Conservation (phyloP, 1,140 invertebrate genomes). For the Andrena cerasifolii region DNA sequence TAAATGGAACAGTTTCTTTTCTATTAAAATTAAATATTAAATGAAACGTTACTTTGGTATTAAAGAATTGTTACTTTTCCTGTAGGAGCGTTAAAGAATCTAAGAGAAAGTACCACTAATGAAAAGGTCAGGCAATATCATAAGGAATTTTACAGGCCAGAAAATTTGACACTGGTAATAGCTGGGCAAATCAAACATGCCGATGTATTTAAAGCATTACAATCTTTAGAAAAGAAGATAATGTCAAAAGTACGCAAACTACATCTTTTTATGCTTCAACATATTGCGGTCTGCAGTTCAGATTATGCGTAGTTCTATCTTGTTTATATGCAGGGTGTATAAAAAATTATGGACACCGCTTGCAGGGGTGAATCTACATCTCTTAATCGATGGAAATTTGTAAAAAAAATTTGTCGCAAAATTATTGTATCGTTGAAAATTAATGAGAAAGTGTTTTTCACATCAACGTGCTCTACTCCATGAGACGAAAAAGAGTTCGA, state of each 20-base stretch:
- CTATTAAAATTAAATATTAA: constrained; percentile 13
- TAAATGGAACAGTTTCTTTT: background rate
- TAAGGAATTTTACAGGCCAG: constrained; percentile 93
- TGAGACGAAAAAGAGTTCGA: too few relatives aligned
- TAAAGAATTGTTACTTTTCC: background rate
- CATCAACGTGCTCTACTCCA: too few relatives aligned
- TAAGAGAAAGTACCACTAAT: constrained; percentile 91
- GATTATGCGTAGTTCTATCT: too few relatives aligned
- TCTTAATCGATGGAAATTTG: too few relatives aligned
- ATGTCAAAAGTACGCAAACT: constrained; percentile 85
- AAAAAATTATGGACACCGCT: too few relatives aligned
- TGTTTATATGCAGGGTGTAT: too few relatives aligned
- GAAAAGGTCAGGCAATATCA: constrained; percentile 92
- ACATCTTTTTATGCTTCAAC: background rate
- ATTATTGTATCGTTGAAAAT: too few relatives aligned
- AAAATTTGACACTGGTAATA: constrained; percentile 93
- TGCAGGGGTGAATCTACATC: too few relatives aligned
- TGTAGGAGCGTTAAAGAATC: constrained; percentile 86
- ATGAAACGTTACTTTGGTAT: constrained; percentile 8
- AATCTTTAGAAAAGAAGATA: constrained; percentile 91
- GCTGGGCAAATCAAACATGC: constrained; percentile 90
- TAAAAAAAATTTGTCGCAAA: too few relatives aligned
- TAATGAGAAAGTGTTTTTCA: too few relatives aligned
- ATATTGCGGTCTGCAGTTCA: too few relatives aligned
- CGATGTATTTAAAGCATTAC: constrained; percentile 89